Percentiles rank a stretch among this genome's conserved stretches.
These are phyloP conservation scores for Ectropis crepuscularia DNA, from an alignment of 2,888 invertebrate genomes.

Conservation along the genomic window DNA sequence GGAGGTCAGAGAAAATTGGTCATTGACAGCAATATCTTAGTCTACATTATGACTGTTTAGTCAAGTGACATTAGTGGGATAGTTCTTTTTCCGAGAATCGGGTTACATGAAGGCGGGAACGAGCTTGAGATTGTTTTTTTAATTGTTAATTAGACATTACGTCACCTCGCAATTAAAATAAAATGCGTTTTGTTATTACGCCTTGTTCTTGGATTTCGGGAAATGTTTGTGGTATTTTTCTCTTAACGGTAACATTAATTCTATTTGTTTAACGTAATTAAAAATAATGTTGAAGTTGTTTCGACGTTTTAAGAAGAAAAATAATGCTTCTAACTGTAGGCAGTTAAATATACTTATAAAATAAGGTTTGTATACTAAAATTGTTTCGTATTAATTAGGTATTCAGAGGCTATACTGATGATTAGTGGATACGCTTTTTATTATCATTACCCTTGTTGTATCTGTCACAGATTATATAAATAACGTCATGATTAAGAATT, in stretches of 20 bases:
- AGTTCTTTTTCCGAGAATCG: slow-evolving; percentile 63
- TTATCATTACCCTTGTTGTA: no score
- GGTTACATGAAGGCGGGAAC: slow-evolving; percentile 63
- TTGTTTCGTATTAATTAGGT: no score
- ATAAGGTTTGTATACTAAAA: no score
- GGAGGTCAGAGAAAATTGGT: slow-evolving; percentile 49
- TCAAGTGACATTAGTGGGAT: slow-evolving; percentile 71
- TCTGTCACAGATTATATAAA: no score
- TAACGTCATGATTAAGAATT: no score
- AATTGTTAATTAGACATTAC: slow-evolving; percentile 65
- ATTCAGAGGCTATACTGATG: no score
- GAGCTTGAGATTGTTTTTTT: slow-evolving; percentile 53
- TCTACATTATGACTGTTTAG: slow-evolving; percentile 59
- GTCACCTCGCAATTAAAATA: slow-evolving; percentile 51
- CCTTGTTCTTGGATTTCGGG: slow-evolving; percentile 45
- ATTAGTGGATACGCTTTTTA: no score
- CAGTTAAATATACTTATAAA: no score
- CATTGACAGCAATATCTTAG: slow-evolving; percentile 60
- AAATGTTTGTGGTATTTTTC: slow-evolving; percentile 41
- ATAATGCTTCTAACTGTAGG: neutral
- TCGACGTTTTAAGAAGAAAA: slow-evolving; percentile 4
- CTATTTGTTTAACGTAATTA: slow-evolving; percentile 21
- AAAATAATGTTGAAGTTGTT: slow-evolving; percentile 17
- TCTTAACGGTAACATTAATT: slow-evolving; percentile 32
- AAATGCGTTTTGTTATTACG: slow-evolving; percentile 59